Conservation (phyloP, 2,113 vertebrate genomes). For the Pantherophis guttatus region DNA sequence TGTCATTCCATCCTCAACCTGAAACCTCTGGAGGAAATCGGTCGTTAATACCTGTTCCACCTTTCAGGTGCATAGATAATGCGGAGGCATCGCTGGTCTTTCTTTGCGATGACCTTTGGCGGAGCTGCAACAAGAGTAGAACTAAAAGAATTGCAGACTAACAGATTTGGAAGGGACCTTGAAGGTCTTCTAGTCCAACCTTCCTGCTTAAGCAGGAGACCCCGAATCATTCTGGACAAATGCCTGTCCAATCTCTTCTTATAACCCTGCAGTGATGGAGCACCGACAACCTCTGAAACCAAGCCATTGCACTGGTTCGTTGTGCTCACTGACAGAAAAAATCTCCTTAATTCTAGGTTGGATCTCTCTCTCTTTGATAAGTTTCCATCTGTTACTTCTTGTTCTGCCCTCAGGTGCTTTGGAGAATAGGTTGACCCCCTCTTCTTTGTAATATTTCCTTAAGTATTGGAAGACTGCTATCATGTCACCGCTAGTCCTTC, state of each 20-base stretch:
- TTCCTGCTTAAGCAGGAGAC: too few species aligned
- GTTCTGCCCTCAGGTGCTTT: background rate
- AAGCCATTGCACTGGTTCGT: too few species aligned
- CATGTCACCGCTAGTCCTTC: too few species aligned
- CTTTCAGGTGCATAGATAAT: background rate
- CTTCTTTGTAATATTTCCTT: background rate
- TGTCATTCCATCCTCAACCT: background rate
- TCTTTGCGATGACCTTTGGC: background rate
- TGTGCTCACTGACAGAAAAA: too few species aligned
- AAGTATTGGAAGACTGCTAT: too few species aligned
- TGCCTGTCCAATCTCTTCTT: too few species aligned
- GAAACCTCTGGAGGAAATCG: background rate
- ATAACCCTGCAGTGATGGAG: too few species aligned
- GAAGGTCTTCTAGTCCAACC: background rate
- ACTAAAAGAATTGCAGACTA: background rate
- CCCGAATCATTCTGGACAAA: too few species aligned
- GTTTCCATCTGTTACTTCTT: too few species aligned
- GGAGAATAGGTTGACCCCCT: background rate
- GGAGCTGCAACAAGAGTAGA: background rate
- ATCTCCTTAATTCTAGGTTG: too few species aligned
- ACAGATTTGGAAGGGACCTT: background rate
- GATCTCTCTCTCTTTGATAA: too few species aligned
- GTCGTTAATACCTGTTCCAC: fast-evolving
- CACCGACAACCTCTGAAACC: too few species aligned
- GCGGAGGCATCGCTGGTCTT: background rate